Percentiles rank a stretch among this genome's conserved stretches.
Conservation (phyloP, 2,113 vertebrate genomes). For the Pseudopodoces humilis region DNA sequence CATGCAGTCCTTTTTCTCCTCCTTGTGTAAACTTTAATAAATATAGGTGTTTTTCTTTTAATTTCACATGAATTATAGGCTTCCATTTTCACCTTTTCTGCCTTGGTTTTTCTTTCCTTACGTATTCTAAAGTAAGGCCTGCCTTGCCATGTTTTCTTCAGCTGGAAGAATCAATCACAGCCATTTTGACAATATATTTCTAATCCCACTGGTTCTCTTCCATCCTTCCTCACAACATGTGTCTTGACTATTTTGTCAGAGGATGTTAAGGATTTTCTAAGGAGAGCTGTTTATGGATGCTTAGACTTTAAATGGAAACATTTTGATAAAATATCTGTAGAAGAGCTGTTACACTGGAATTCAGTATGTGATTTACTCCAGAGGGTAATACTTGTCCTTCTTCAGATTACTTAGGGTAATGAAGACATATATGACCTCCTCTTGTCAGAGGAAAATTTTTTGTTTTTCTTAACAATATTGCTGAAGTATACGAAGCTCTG, state of each 20-base stretch:
- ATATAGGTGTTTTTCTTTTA: fast-evolving
- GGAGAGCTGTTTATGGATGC: neutral
- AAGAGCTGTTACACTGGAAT: neutral
- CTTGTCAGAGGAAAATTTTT: neutral
- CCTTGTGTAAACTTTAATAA: neutral
- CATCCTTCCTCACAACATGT: neutral
- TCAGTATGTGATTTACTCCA: neutral
- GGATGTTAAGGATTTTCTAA: neutral
- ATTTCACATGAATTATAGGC: neutral
- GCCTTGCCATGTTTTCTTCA: neutral
- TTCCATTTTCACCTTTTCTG: neutral
- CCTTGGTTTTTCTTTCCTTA: neutral
- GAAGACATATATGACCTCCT: neutral
- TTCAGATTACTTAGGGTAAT: neutral
- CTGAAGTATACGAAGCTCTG: neutral
- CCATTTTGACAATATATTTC: neutral
- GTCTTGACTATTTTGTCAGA: neutral
- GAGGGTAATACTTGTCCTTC: neutral
- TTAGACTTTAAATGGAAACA: neutral
- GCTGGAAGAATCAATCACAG: neutral
- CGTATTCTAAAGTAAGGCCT: fast-evolving
- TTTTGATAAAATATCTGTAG: neutral
- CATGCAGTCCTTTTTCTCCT: neutral
- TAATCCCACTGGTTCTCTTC: neutral
- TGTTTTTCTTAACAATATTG: neutral